These are phyloP conservation scores for Apamea crenata DNA, from an alignment of 2,888 invertebrate genomes.

Conservation along the genomic window DNA sequence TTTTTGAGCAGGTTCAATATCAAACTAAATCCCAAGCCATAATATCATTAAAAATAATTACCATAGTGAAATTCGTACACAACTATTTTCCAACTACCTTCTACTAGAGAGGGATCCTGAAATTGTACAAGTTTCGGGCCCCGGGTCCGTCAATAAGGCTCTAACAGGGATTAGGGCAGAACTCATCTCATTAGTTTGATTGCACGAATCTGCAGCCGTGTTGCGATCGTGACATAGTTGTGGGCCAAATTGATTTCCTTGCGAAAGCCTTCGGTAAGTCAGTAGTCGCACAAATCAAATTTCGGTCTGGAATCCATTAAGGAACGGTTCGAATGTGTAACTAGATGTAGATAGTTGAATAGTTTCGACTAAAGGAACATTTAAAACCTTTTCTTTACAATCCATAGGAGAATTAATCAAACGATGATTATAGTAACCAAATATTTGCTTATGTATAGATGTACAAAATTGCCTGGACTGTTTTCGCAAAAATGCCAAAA, in stretches of 20 bases:
- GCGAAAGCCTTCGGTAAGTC: conserved; percentile 55
- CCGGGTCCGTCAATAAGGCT: conserved; percentile 75
- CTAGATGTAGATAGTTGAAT: conserved; percentile 39
- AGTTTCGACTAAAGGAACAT: conserved; percentile 16
- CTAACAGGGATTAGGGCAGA: conserved; percentile 77
- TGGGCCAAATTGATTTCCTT: conserved; percentile 61
- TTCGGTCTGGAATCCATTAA: conserved; percentile 44
- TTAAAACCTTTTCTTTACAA: not conserved
- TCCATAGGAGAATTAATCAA: not conserved
- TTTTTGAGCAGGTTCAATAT: not conserved
- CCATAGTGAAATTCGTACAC: conserved; percentile 28
- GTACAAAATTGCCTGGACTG: not conserved
- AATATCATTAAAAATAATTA: conserved; percentile 50
- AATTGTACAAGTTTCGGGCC: conserved; percentile 76
- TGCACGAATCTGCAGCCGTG: conserved; percentile 73
- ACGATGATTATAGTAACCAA: not conserved
- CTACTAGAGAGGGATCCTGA: conserved; percentile 60
- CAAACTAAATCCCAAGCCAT: not conserved
- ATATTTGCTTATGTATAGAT: not conserved
- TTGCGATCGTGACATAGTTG: conserved; percentile 64
- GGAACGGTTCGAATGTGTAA: conserved; percentile 32
- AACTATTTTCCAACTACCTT: conserved; percentile 63
- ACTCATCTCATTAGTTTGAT: conserved; percentile 81
- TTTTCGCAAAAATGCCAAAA: not conserved
- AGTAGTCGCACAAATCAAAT: conserved; percentile 53